These are phyloP conservation scores for Pseudorasbora parva DNA, from an alignment of 2,113 vertebrate species.

Conservation along the genomic window DNA sequence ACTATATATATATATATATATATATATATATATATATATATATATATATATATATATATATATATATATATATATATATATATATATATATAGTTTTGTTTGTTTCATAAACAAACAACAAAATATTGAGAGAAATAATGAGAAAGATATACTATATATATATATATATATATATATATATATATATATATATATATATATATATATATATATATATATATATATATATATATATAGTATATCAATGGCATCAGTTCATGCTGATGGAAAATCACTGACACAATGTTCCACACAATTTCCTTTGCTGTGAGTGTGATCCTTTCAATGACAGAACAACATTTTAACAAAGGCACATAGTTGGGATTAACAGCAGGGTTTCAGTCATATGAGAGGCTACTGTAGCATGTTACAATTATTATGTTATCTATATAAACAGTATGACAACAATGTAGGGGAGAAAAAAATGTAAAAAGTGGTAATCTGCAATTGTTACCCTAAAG, in stretches of 20 bases:
- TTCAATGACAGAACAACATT: slow-evolving; percentile 41
- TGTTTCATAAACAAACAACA: too few species aligned
- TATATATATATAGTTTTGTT: neutral
- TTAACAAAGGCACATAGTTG: slow-evolving; percentile 36
- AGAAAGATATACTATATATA: too few species aligned
- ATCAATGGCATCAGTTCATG: neutral
- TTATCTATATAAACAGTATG: neutral
- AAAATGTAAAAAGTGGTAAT: neutral
- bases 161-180: too few species aligned
- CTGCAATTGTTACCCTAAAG: neutral
- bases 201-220: neutral
- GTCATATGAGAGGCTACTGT: slow-evolving; percentile 43
- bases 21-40: too few species aligned
- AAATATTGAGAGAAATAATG: too few species aligned
- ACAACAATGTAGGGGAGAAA: neutral
- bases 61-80: too few species aligned
- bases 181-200: too few species aligned
- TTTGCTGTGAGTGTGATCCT: slow-evolving; percentile 22
- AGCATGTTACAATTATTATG: slow-evolving; percentile 4
- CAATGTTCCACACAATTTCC: slow-evolving; percentile 32
- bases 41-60: too few species aligned
- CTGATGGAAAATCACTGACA: slow-evolving; percentile 29
- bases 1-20: neutral
- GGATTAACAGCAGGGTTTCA: slow-evolving; percentile 38
- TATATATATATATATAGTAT: neutral